Evolutionary conservation across 2,797 vertebrate genomes (phyloP).

Genomic region (Iguana delicatissima): DNA sequence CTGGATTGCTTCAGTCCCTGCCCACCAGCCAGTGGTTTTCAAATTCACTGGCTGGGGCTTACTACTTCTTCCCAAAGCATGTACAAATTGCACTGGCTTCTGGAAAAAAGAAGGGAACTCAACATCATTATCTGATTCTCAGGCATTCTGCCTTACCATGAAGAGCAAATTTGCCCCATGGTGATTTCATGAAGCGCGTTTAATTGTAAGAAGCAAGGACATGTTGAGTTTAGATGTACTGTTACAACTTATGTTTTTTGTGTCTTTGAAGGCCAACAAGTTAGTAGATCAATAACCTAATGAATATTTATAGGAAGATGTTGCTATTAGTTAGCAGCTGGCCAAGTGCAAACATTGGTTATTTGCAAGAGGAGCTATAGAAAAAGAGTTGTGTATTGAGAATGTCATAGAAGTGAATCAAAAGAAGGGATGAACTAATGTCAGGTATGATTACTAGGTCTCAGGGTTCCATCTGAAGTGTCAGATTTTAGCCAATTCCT

Average conservation of each 20-base stretch:
- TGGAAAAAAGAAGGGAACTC: too few relatives aligned
- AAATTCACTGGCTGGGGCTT: too few relatives aligned
- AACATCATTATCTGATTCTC: too few relatives aligned
- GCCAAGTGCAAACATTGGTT: background rate
- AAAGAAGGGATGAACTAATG: background rate
- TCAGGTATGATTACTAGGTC: too few relatives aligned
- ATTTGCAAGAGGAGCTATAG: background rate
- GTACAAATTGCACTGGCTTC: too few relatives aligned
- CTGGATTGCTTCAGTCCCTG: too few relatives aligned
- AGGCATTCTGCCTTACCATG: too few relatives aligned
- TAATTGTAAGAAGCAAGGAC: background rate
- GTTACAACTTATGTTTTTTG: background rate
- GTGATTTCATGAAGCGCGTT: too few relatives aligned
- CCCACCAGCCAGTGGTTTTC: too few relatives aligned
- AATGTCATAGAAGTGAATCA: background rate
- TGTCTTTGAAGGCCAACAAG: background rate
- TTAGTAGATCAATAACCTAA: background rate
- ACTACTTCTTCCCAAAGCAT: too few relatives aligned
- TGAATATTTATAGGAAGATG: background rate
- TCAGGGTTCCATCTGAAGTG: background rate
- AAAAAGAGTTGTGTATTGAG: background rate
- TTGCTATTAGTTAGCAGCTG: background rate
- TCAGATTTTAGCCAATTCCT: background rate
- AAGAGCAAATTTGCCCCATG: too few relatives aligned
- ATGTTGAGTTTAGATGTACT: background rate